Percentiles rank a stretch among this genome's conserved stretches.
Evolutionary conservation across 2,113 vertebrate species (phyloP).

Genomic region (Muntiacus reevesi): DNA sequence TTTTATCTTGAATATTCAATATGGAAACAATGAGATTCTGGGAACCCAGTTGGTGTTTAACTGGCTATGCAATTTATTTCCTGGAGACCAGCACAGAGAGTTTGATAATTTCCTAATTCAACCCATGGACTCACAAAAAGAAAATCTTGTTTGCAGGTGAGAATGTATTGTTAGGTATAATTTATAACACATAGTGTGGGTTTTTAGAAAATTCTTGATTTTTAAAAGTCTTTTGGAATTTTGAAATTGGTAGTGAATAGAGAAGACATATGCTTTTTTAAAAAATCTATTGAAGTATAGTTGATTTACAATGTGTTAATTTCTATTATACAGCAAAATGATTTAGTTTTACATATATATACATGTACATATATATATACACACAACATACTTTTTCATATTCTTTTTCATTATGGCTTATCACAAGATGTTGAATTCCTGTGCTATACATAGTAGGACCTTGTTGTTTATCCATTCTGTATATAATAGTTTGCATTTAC

Average conservation of each 20-base stretch:
- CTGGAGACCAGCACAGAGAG: not conserved
- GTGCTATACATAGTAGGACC: not conserved
- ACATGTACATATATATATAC: not conserved
- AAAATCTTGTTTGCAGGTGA: not conserved
- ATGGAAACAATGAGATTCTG: not conserved
- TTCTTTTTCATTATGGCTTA: not conserved
- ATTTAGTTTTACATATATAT: not conserved
- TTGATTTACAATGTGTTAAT: not conserved
- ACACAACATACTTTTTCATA: not conserved
- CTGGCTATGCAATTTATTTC: not conserved
- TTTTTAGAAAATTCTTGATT: not conserved
- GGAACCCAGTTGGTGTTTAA: not conserved
- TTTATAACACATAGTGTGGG: not conserved
- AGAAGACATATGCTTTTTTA: not conserved
- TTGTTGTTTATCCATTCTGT: not conserved
- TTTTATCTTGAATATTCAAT: not conserved
- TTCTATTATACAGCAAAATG: not conserved
- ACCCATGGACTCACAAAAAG: not conserved
- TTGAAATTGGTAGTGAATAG: not conserved
- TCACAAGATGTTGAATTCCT: not conserved
- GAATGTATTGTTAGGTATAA: not conserved
- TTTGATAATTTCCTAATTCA: not conserved
- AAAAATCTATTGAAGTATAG: not conserved
- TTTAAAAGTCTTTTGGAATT: not conserved
- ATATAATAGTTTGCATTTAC: not conserved